These are phyloP conservation scores for Eristalinus aeneus DNA, from an alignment of 2,888 invertebrate genomes.

Conservation along the genomic window DNA sequence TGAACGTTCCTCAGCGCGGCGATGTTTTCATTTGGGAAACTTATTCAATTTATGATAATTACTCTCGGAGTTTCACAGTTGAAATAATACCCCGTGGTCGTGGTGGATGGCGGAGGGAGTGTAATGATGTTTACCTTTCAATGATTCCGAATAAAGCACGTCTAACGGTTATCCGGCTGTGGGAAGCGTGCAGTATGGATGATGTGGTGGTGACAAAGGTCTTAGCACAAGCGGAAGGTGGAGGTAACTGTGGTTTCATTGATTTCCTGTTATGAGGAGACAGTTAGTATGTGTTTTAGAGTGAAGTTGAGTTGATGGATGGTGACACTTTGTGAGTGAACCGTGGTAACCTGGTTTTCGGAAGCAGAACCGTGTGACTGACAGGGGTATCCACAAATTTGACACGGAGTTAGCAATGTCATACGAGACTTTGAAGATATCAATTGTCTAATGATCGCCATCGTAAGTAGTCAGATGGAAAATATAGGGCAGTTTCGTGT, in stretches of 20 bases:
- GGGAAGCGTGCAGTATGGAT: background rate
- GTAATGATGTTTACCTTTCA: slow-evolving; percentile 9
- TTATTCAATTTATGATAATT: slow-evolving; percentile 27
- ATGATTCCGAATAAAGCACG: background rate
- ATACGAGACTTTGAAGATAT: no score
- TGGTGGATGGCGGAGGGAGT: background rate
- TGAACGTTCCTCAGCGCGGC: background rate
- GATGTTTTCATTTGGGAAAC: background rate
- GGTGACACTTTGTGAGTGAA: background rate
- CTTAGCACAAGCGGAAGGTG: background rate
- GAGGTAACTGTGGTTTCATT: background rate
- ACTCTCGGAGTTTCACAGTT: background rate
- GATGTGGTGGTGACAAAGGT: background rate
- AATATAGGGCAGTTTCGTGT: no score
- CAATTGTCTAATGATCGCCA: no score
- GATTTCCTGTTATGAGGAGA: background rate
- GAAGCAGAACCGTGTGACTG: no score
- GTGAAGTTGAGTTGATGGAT: no score
- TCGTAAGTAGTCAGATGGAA: no score
- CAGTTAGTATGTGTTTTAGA: background rate
- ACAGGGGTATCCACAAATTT: no score
- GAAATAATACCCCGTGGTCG: background rate
- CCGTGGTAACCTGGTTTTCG: background rate
- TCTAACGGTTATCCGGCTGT: background rate
- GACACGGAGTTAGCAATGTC: no score